Conservation (phyloP, 2,797 vertebrate genomes). For the Melanotaenia nigrans region DNA sequence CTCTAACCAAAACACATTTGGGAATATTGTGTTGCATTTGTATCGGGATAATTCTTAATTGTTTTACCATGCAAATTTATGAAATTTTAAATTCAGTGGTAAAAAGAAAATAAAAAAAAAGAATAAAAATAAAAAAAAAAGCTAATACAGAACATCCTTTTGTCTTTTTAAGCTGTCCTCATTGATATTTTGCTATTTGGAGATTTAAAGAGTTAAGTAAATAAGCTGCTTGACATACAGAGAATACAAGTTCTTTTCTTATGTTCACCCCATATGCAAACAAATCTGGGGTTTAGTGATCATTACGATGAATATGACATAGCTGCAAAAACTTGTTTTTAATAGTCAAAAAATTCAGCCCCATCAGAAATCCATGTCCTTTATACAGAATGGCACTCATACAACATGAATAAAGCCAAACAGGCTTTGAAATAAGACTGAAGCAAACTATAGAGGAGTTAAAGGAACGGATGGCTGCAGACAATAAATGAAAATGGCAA, state of each 20-base stretch:
- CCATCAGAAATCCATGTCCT: slow-evolving; percentile 15
- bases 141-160: background rate
- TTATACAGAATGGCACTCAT: background rate
- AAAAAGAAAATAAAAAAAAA: no score
- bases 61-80: background rate
- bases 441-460: background rate
- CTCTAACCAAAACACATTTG: background rate
- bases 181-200: no score
- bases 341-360: slow-evolving; percentile 43
- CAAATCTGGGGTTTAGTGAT: background rate
- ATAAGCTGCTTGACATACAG: background rate
- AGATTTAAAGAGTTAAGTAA: background rate
- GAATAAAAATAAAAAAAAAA: no score
- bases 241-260: background rate
- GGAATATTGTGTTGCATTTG: background rate
- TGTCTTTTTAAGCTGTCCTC: background rate
- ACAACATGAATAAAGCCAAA: slow-evolving; percentile 16
- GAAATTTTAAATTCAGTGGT: background rate
- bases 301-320: background rate
- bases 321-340: slow-evolving; percentile 40
- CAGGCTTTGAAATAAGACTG: slow-evolving; percentile 9
- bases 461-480: slow-evolving; percentile 5
- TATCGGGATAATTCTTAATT: background rate
- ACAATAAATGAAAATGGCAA: slow-evolving; percentile 7
- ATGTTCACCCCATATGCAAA: background rate